Evolutionary conservation across 2,797 vertebrate genomes (phyloP).

Genomic region (Lophius americanus): DNA sequence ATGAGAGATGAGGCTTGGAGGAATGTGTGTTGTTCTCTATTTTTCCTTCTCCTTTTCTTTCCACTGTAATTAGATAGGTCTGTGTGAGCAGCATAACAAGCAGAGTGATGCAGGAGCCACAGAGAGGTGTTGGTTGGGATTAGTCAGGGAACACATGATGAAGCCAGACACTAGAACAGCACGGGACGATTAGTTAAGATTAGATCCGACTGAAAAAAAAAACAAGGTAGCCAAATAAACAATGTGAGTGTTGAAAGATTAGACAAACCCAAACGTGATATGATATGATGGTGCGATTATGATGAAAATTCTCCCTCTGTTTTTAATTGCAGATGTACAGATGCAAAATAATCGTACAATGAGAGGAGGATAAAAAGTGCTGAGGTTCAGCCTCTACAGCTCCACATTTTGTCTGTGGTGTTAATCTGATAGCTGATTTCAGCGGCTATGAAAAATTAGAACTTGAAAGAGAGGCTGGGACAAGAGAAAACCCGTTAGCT

Average conservation of each 20-base stretch:
- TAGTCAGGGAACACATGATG: slow-evolving; percentile 48
- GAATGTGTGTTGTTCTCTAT: slow-evolving; percentile 52
- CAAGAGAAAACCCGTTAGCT: slow-evolving; percentile 17
- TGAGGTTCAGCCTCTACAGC: slow-evolving; percentile 42
- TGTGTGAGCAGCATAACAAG: slow-evolving; percentile 71
- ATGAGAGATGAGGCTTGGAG: slow-evolving; percentile 23
- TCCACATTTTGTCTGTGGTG: slow-evolving; percentile 34
- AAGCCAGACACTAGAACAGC: slow-evolving; percentile 59
- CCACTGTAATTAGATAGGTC: slow-evolving; percentile 73
- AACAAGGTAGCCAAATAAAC: slow-evolving; percentile 50
- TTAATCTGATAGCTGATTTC: slow-evolving; percentile 60
- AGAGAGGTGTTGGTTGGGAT: slow-evolving; percentile 21
- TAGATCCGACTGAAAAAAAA: slow-evolving; percentile 46
- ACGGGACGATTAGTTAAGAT: slow-evolving; percentile 52
- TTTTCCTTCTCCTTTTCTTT: slow-evolving; percentile 30
- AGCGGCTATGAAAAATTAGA: slow-evolving; percentile 48
- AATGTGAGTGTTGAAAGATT: slow-evolving; percentile 27
- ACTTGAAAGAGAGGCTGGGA: slow-evolving; percentile 31
- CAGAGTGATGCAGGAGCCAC: slow-evolving; percentile 55
- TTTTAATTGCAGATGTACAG: slow-evolving; percentile 47
- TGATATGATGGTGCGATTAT: slow-evolving; percentile 23
- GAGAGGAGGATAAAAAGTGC: slow-evolving; percentile 26
- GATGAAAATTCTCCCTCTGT: slow-evolving; percentile 26
- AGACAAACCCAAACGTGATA: slow-evolving; percentile 43
- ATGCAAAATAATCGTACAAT: slow-evolving; percentile 46